phyloP scores from a whole-genome alignment of 2,888 invertebrate species.

The Orthonychiurus folsomi region DNA sequence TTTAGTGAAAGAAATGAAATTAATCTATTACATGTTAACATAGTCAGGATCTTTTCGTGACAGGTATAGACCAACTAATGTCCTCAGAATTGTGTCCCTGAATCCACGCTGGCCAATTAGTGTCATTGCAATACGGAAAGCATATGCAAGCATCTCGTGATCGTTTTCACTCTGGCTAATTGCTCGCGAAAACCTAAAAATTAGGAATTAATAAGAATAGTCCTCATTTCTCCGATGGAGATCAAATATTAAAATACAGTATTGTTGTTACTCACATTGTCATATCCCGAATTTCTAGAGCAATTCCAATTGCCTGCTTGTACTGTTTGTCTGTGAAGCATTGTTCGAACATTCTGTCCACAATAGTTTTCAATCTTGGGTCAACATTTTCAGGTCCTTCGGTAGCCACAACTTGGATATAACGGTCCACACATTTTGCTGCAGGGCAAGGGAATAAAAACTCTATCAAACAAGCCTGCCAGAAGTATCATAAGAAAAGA shows the following conservation, averaged over 20 bases:
- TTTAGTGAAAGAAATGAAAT: no score
- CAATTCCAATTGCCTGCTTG: slow-evolving; percentile 90
- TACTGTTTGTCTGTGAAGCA: slow-evolving; percentile 91
- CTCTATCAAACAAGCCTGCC: slow-evolving; percentile 8
- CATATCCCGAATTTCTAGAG: slow-evolving; percentile 92
- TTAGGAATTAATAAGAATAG: no score
- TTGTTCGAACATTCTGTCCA: slow-evolving; percentile 93
- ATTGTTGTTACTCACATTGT: slow-evolving; percentile 60
- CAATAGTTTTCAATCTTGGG: slow-evolving; percentile 78
- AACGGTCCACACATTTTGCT: slow-evolving; percentile 95
- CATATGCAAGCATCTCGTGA: slow-evolving; percentile 82
- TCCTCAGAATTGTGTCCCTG: slow-evolving; percentile 78
- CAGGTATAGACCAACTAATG: slow-evolving; percentile 80
- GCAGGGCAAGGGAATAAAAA: slow-evolving; percentile 40
- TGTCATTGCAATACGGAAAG: slow-evolving; percentile 93
- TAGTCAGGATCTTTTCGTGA: slow-evolving; percentile 87
- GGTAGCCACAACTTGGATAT: slow-evolving; percentile 67
- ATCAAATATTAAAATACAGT: neutral
- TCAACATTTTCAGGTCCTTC: slow-evolving; percentile 60
- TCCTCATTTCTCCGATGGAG: no score
- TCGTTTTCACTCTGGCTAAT: slow-evolving; percentile 53
- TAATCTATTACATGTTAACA: slow-evolving; percentile 65
- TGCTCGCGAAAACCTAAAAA: slow-evolving; percentile 30
- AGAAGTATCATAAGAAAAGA: slow-evolving; percentile 16
- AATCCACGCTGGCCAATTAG: slow-evolving; percentile 89